phyloP scores from a whole-genome alignment of 2,888 invertebrate genomes.

The Nomada flava region DNA sequence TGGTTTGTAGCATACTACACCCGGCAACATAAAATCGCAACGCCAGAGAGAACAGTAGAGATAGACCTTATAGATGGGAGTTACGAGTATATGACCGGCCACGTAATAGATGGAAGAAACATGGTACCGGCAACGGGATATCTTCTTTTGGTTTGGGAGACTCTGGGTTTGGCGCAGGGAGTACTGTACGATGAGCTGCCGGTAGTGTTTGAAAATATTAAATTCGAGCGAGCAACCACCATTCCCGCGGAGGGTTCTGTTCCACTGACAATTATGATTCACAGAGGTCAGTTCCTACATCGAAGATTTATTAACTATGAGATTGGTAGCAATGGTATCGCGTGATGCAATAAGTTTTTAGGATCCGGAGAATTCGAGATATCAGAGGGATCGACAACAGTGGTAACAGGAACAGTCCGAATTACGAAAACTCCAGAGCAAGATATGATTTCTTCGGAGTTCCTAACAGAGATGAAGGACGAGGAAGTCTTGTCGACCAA shows the following conservation, averaged over 20 bases:
- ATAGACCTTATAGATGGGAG: slow-evolving; percentile 88
- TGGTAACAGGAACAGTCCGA: slow-evolving; percentile 89
- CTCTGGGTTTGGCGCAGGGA: slow-evolving; percentile 89
- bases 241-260: slow-evolving; percentile 84
- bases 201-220: slow-evolving; percentile 88
- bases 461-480: slow-evolving; percentile 67
- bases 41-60: slow-evolving; percentile 87
- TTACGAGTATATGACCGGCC: slow-evolving; percentile 90
- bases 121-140: slow-evolving; percentile 95
- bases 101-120: slow-evolving; percentile 94
- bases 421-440: slow-evolving; percentile 84
- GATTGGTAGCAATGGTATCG: slow-evolving; percentile 73
- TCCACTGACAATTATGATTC: slow-evolving; percentile 77
- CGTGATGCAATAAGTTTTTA: slow-evolving; percentile 41
- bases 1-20: slow-evolving; percentile 91
- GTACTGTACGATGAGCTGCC: slow-evolving; percentile 89
- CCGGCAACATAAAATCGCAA: slow-evolving; percentile 88
- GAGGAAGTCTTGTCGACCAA: slow-evolving; percentile 76
- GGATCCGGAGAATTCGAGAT: slow-evolving; percentile 85
- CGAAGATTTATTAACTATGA: slow-evolving; percentile 70
- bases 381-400: slow-evolving; percentile 88
- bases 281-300: slow-evolving; percentile 70
- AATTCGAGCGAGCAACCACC: slow-evolving; percentile 87
- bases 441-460: slow-evolving; percentile 74
- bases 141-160: slow-evolving; percentile 91